Percentiles rank a stretch among this genome's conserved stretches.
Conservation (phyloP, 2,888 invertebrate species). For the Rugalucina vietnamica region DNA sequence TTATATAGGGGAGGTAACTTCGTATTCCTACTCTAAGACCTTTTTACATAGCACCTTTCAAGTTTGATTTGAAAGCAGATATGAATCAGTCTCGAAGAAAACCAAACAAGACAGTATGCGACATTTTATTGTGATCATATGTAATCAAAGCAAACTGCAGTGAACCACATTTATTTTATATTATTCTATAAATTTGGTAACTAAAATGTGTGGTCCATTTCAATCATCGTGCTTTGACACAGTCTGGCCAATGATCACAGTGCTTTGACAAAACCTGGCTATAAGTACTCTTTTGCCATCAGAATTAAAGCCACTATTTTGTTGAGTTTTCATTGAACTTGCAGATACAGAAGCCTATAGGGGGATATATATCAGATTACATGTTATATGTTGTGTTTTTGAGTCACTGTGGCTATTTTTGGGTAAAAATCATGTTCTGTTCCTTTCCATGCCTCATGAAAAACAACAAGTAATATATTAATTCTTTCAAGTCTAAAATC, state of each 20-base stretch:
- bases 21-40: not conserved
- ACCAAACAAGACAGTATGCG: no score
- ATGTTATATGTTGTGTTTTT: not conserved
- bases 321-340: not conserved
- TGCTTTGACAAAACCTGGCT: no score
- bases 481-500: not conserved
- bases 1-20: conserved; percentile 14
- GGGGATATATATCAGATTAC: not conserved
- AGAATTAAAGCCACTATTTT: no score
- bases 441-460: not conserved
- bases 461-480: not conserved
- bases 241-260: no score
- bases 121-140: no score
- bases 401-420: not conserved
- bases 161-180: no score
- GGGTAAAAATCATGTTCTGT: not conserved
- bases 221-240: no score
- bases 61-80: conserved; percentile 15
- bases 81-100: no score
- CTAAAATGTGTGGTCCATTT: no score
- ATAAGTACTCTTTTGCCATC: no score
- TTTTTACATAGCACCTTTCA: conserved; percentile 13
- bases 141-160: no score
- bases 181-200: no score
- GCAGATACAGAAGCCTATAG: not conserved